Base-by-base conservation (phyloP, 2,797 vertebrate genomes). In the Crypturellus tataupa region DNA sequence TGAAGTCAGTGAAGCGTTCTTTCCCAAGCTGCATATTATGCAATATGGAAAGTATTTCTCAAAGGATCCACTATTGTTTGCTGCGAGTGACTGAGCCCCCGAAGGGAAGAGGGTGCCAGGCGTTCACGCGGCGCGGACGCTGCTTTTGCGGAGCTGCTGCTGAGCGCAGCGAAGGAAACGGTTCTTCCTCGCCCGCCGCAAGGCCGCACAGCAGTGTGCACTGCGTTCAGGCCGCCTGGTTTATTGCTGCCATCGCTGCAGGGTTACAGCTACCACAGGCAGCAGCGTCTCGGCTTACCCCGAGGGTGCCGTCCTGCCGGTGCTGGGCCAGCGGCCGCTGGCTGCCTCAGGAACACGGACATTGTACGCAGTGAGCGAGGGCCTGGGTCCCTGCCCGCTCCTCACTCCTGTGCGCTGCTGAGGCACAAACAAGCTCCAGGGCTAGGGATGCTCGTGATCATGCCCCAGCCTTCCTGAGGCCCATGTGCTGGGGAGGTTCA, bases 11-110 rank as follows among this genome's bases (percentile, higher is more conserved):
- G 39, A 47, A 42, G 40, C 0, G 0, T 76, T 92, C 92, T 64
- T 67, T 63, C 73, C 56, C 67, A n/a, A 37, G 59, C 24, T 64
- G 11, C n/a, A 1, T 21, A 7, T 56, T 71, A 40, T 78, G 31
- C 75, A 91, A 51, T 42, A 47, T 10, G n/a, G 79, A 90, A 90
- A 96, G 39, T 84, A 92, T 93, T 91, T 93, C 76, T 87, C 63
- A 73, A 92, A 93, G 39, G 13, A 35, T 51, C 51, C 20, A 39
- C 71, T 90, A 75, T 33, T 89, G 59, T 87, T 91, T 68, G 39
- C 20, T 89, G 9, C 12, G 11, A 75, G 49, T 31, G 37, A 55
- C 60, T 79, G 81, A 77, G 29, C 31, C 27, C 81, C 33, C 49
- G 44, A 83, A 67, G 39, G 51, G 93, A 91, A 64, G 85, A 88